Evolutionary conservation across 2,113 vertebrate genomes (phyloP).

Genomic region (cat (Felis catus)): F.catus_Fca126_mat1.0 CM031411.1:25997501-25998000

Average conservation of each 20-base stretch:
- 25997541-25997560: conserved; percentile 92
- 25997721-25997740: conserved; percentile 27
- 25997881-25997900: neutral
- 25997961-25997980: neutral
- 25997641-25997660: conserved; percentile 89
- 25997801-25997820: neutral
- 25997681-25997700: conserved; percentile 9
- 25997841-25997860: neutral
- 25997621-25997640: conserved; percentile 92
- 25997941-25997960: conserved; percentile 6
- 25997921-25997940: neutral
- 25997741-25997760: neutral
- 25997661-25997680: conserved; percentile 89
- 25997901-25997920: neutral
- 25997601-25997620: conserved; percentile 89
- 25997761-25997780: neutral
- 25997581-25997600: conserved; percentile 79
- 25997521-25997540: conserved; percentile 93
- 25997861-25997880: neutral
- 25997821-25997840: neutral
- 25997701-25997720: neutral
- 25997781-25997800: neutral
- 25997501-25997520: conserved; percentile 91
- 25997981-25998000: neutral
- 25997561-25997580: conserved; percentile 92